phyloP scores from a whole-genome alignment of 2,797 vertebrate genomes.

The Apogon talboti region DNA sequence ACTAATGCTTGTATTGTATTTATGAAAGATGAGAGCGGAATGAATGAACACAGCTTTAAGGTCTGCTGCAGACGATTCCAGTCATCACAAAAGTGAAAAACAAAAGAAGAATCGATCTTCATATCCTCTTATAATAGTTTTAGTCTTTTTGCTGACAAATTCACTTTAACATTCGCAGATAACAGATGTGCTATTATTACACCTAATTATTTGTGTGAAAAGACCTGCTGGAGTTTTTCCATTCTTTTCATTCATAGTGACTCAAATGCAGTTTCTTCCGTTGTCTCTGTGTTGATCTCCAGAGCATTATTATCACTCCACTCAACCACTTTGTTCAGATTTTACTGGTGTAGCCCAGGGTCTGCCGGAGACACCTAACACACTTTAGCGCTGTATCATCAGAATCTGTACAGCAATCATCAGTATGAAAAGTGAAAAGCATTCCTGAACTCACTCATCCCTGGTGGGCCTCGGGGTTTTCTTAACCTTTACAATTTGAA shows the following conservation, averaged over 20 bases:
- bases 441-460: neutral
- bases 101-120: no score
- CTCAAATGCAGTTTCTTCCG: no score
- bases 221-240: conserved; percentile 2
- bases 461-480: neutral
- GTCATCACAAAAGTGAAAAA: no score
- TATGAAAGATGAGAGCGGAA: no score
- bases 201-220: neutral
- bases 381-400: conserved; percentile 3
- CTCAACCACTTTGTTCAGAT: neutral
- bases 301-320: neutral
- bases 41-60: no score
- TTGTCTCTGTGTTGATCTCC: no score
- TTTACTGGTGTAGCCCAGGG: conserved; percentile 1
- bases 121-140: no score
- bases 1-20: no score
- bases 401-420: neutral
- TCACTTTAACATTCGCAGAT: conserved; percentile 7
- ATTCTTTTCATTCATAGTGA: neutral
- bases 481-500: conserved; percentile 15
- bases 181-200: neutral
- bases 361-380: neutral
- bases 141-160: conserved; percentile 15
- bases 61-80: no score
- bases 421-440: neutral